Evolutionary conservation across 2,113 vertebrate genomes (phyloP).

Genomic region (Stegastes partitus): DNA sequence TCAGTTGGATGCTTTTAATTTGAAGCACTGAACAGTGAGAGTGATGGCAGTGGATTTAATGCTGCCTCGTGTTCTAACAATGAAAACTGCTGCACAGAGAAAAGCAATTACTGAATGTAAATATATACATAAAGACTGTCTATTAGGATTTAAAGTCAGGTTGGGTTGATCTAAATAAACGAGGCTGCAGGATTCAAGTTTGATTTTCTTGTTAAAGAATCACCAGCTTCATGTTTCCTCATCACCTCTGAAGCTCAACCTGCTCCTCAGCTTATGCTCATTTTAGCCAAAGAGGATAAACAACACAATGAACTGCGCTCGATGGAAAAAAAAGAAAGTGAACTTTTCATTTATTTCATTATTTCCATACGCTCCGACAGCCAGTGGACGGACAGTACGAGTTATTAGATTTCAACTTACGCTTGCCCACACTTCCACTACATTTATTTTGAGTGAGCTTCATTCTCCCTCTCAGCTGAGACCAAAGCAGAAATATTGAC

Average conservation of each 20-base stretch:
- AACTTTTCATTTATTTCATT: conserved; percentile 7
- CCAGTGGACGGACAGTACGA: conserved; percentile 17
- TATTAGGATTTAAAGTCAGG: too few relatives aligned
- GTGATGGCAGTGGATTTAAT: neutral
- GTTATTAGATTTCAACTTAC: conserved; percentile 51
- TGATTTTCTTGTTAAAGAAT: too few relatives aligned
- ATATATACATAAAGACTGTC: neutral
- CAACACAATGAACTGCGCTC: neutral
- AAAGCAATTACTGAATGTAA: neutral
- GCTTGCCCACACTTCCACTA: conserved; percentile 40
- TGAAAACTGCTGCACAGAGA: neutral
- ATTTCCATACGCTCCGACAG: conserved; percentile 22
- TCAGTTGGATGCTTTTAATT: conserved; percentile 1
- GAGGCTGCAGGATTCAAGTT: too few relatives aligned
- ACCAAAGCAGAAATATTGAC: conserved; percentile 63
- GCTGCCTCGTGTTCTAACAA: neutral
- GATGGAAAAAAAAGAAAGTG: neutral
- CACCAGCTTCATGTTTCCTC: too few relatives aligned
- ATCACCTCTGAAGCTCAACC: too few relatives aligned
- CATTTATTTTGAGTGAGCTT: conserved; percentile 58
- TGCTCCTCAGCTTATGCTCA: neutral
- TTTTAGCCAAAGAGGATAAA: neutral
- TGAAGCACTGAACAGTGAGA: neutral
- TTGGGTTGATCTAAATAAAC: too few relatives aligned
- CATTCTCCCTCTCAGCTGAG: conserved; percentile 54